Base-by-base conservation (phyloP, 2,113 vertebrate species). In the Castor canadensis region DNA sequence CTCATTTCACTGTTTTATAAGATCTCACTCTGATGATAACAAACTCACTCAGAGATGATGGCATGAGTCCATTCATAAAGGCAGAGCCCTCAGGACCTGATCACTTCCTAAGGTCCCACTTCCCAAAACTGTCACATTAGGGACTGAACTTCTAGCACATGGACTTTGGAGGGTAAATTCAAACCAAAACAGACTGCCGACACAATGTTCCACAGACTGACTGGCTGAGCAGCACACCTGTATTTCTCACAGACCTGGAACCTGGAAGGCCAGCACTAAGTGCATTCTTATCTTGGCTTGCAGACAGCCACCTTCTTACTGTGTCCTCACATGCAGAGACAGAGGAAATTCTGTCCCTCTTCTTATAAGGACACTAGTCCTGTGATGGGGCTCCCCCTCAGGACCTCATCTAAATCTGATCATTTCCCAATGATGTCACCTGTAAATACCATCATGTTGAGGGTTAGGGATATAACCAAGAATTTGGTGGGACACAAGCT, bases 181-280 rank as follows among this genome's bases (percentile, higher is more conserved):
- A 1, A 1, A 13, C 19, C 45, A 19, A 8, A 52, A n/a, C 35
- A 38, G 56, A 11, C 32, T n/a, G 54, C 67, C 49, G 7, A 7
- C 10, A 35, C 26, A 6, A 6, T 12, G 32, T 32, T 15, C 13
- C 2, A 6, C 19, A 19, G 35, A 40, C 11, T 7, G 17, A n/a
- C 3, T 0, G 1, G 35, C 17, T 19, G 40, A 13, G 20, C 7
- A 9, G 7, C 2, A 22, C 30, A 71, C 5, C 2, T 11, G 28
- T n/a, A 9, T 62, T 71, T 52, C 47, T 58, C 81, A 38, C 2
- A 5, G 38, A 28, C 30, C 7, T 47, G 13, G 35, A 71, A 9
- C 20, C 43, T 73, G 28, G 24, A 28, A 56, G 16, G 52, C 45
- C 4, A 12, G 2, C 13, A 15, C 30, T 4, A 35, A 22, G 19